phyloP scores from a whole-genome alignment of 2,113 vertebrate genomes.

The Gymnorhina tibicen region DNA sequence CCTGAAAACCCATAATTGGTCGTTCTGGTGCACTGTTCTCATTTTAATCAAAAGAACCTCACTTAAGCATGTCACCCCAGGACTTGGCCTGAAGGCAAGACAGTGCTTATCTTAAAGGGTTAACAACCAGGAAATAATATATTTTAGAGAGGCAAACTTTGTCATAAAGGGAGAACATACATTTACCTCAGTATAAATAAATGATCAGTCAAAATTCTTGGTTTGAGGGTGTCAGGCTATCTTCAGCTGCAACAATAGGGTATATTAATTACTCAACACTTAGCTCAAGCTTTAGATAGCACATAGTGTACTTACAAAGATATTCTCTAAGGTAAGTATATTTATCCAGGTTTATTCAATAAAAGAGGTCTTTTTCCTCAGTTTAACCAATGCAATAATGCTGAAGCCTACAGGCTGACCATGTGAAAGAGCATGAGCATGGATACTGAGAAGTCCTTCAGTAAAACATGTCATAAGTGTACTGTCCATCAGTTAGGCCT shows the following conservation, averaged over 20 bases:
- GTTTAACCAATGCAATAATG: neutral
- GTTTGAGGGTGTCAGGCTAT: neutral
- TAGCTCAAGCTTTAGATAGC: neutral
- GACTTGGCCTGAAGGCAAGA: neutral
- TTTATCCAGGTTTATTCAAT: neutral
- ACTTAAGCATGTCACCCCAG: neutral
- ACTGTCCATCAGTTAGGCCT: neutral
- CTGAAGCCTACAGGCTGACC: neutral
- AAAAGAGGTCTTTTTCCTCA: neutral
- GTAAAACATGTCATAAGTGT: neutral
- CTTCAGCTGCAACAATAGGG: neutral
- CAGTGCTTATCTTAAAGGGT: neutral
- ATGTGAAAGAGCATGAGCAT: neutral
- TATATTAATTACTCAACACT: neutral
- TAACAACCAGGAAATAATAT: neutral
- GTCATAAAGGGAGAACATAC: neutral
- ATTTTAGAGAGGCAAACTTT: neutral
- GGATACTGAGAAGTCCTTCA: neutral
- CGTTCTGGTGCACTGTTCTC: neutral
- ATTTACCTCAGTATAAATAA: neutral
- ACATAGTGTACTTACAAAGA: neutral
- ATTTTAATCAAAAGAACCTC: neutral
- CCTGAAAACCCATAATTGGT: neutral
- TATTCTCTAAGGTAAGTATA: neutral
- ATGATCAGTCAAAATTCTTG: neutral